Conservation (phyloP, 2,113 vertebrate genomes). For the Myrmecobius fasciatus region DNA sequence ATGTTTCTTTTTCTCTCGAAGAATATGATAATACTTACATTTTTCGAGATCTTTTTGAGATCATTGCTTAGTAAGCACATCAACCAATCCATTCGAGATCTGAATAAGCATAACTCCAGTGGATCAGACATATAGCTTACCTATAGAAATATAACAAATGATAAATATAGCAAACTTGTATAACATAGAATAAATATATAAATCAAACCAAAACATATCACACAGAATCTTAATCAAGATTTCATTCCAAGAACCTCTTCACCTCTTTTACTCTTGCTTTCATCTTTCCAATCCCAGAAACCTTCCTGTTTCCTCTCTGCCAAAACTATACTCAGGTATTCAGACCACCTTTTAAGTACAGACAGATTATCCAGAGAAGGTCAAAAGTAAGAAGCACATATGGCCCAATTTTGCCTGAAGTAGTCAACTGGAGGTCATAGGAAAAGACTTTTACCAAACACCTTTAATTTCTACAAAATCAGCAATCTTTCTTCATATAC, state of each 20-base stretch:
- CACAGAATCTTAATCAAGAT: background rate
- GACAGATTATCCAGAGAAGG: background rate
- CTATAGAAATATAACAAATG: background rate
- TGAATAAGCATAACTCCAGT: background rate
- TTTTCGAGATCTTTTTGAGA: background rate
- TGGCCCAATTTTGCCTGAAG: slow-evolving; percentile 40
- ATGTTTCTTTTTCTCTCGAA: background rate
- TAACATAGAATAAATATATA: background rate
- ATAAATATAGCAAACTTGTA: background rate
- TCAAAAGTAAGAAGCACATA: slow-evolving; percentile 25
- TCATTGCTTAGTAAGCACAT: background rate
- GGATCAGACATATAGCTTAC: background rate
- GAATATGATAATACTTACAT: background rate
- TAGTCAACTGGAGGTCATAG: slow-evolving; percentile 39
- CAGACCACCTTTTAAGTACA: background rate
- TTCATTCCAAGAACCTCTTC: background rate
- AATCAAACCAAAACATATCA: background rate
- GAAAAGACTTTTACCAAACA: slow-evolving; percentile 55
- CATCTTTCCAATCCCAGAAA: background rate
- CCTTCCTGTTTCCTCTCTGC: background rate
- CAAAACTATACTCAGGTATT: background rate
- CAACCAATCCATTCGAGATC: background rate
- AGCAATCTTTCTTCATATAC: slow-evolving; percentile 49
- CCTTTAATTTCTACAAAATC: slow-evolving; percentile 55
- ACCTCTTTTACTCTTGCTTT: background rate